Conservation (phyloP, 2,113 vertebrate genomes). For the Azemiops feae region DNA sequence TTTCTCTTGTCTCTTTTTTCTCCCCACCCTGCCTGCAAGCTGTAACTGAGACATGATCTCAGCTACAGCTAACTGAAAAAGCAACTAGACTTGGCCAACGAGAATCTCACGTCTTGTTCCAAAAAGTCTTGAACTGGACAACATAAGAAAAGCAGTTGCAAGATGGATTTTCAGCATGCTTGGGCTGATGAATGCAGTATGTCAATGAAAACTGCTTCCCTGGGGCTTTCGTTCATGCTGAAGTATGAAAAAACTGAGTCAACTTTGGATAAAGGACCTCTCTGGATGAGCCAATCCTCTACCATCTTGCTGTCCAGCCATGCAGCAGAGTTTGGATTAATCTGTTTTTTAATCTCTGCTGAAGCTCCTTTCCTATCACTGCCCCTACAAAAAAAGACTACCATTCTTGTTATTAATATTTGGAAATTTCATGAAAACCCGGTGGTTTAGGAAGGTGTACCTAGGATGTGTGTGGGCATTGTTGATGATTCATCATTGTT, state of each 20-base stretch:
- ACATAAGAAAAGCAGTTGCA: not conserved
- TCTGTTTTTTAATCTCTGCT: not conserved
- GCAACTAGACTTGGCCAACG: not conserved
- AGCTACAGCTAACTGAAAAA: not conserved
- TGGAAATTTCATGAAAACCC: not conserved
- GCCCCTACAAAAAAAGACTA: not conserved
- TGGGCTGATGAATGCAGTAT: not conserved
- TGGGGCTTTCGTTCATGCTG: not conserved
- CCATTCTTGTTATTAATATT: not conserved
- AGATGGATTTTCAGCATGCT: not conserved
- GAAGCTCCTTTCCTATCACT: not conserved
- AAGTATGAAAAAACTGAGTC: not conserved
- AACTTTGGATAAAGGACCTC: not conserved
- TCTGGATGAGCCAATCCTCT: not conserved
- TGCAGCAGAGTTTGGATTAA: not conserved
- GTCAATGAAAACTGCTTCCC: not conserved
- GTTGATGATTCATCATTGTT: not conserved
- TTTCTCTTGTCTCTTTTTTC: conserved; percentile 3
- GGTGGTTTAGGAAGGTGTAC: not conserved
- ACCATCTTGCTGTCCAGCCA: not conserved
- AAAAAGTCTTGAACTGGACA: conserved; percentile 1
- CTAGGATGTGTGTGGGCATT: not conserved
- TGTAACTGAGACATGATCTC: not conserved
- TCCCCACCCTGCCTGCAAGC: not conserved
- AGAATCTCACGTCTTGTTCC: not conserved